phyloP scores from a whole-genome alignment of 2,797 vertebrate species.

The Danio albolineatus region DNA sequence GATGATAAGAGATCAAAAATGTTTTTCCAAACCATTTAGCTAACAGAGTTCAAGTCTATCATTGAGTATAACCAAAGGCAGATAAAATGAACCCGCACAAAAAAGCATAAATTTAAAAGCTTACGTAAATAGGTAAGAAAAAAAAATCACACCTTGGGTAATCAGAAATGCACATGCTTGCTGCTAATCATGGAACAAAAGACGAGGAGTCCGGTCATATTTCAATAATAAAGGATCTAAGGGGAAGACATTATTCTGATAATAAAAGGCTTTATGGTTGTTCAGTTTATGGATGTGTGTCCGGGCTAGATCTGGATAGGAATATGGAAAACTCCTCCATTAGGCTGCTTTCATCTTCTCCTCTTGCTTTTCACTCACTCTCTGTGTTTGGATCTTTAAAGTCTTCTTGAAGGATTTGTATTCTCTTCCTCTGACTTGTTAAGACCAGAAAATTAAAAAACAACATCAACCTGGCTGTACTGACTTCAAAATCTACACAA shows the following conservation, averaged over 20 bases:
- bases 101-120: background rate
- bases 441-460: background rate
- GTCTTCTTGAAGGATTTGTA: constrained; percentile 10
- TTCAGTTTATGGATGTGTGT: constrained; percentile 26
- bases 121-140: constrained; percentile 42
- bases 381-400: constrained; percentile 40
- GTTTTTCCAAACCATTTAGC: constrained; percentile 6
- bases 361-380: constrained; percentile 40
- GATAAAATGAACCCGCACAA: background rate
- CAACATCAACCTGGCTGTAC: background rate
- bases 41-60: background rate
- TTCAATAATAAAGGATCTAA: constrained; percentile 71
- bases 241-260: constrained; percentile 61
- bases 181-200: constrained; percentile 55
- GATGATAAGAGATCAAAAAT: constrained; percentile 1
- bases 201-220: constrained; percentile 54
- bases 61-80: background rate
- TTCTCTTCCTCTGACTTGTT: constrained; percentile 20
- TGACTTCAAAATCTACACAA: constrained; percentile 6
- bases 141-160: constrained; percentile 49
- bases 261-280: constrained; percentile 56
- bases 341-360: constrained; percentile 61
- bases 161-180: constrained; percentile 46
- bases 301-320: constrained; percentile 32
- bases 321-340: constrained; percentile 59